Evolutionary conservation across 1,140 invertebrate genomes (phyloP).

Genomic region (Brachionus asplanchnoidis): DNA sequence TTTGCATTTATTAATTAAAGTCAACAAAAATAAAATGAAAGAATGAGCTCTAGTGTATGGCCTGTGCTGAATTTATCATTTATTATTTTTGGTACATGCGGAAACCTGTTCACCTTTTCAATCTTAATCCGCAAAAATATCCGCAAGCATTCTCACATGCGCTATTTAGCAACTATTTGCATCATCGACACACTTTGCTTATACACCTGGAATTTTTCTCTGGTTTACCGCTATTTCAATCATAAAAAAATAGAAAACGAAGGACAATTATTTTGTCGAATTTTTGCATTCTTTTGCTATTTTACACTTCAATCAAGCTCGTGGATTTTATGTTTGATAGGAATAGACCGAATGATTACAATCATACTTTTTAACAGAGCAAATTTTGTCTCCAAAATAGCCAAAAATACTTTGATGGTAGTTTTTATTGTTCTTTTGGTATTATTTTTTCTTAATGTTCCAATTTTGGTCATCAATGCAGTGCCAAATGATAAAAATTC

Average conservation of each 20-base stretch:
- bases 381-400: neutral
- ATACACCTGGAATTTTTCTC: constrained; percentile 30
- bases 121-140: constrained; percentile 33
- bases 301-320: constrained; percentile 39
- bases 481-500: neutral
- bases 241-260: constrained; percentile 28
- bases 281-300: constrained; percentile 31
- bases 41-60: neutral
- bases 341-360: constrained; percentile 23
- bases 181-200: neutral
- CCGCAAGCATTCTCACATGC: constrained; percentile 20
- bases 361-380: neutral
- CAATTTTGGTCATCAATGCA: neutral
- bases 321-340: constrained; percentile 29
- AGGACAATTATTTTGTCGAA: neutral
- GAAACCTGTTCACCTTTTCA: constrained; percentile 17
- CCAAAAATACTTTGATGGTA: neutral
- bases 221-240: neutral
- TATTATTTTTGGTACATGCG: constrained; percentile 25
- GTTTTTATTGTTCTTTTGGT: neutral
- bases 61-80: constrained; percentile 17
- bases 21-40: neutral
- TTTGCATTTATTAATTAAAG: neutral
- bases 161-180: constrained; percentile 11
- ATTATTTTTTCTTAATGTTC: constrained; percentile 26